These are phyloP conservation scores for Lasiurus cinereus DNA, from an alignment of 2,113 vertebrate genomes.

Conservation along the genomic window DNA sequence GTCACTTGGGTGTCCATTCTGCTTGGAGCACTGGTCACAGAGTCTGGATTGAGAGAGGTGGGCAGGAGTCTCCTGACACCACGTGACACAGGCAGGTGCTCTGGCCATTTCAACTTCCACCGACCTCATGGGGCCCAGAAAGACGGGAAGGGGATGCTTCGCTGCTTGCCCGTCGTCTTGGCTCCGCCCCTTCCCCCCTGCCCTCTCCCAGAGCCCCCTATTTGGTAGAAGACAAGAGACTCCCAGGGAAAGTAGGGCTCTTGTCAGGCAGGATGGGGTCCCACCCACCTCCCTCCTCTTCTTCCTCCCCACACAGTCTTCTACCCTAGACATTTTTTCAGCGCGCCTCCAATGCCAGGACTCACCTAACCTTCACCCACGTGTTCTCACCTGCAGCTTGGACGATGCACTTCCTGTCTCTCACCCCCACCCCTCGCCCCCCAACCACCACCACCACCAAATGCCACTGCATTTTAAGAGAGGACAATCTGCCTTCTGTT, in stretches of 20 bases:
- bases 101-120: too few relatives aligned
- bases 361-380: neutral
- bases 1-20: neutral
- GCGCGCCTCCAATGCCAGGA: neutral
- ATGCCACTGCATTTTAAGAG: neutral
- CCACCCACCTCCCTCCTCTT: neutral
- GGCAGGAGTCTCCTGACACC: neutral
- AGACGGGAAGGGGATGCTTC: too few relatives aligned
- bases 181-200: neutral
- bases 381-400: neutral
- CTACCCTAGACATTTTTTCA: neutral
- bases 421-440: too few relatives aligned
- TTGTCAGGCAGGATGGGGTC: too few relatives aligned
- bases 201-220: neutral
- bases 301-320: neutral
- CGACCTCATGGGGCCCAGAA: fast-evolving
- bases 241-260: neutral
- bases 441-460: neutral
- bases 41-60: neutral
- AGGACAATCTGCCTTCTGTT: neutral
- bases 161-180: neutral
- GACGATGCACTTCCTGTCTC: neutral
- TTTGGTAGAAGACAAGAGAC: neutral
- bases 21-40: neutral
- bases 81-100: neutral